phyloP scores from a whole-genome alignment of 2,888 invertebrate genomes.

The Clusia tigrina region DNA sequence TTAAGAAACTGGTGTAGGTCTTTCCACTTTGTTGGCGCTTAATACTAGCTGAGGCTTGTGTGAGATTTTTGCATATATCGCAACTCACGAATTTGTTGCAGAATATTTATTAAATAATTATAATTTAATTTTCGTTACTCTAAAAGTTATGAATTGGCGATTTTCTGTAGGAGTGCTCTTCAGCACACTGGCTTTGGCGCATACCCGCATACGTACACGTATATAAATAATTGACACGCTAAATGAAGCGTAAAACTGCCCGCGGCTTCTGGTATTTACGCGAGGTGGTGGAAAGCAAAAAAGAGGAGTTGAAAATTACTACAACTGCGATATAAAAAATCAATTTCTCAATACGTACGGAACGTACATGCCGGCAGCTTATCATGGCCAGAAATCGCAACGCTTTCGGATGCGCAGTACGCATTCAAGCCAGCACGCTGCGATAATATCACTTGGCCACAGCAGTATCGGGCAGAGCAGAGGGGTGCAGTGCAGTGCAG shows the following conservation, averaged over 20 bases:
- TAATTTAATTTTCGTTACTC: too few species aligned
- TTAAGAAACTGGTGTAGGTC: too few species aligned
- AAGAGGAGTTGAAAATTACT: conserved; percentile 49
- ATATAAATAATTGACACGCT: conserved; percentile 53
- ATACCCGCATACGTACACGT: neutral
- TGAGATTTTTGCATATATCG: too few species aligned
- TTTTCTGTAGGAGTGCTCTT: too few species aligned
- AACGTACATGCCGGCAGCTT: conserved; percentile 47
- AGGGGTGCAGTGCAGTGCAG: neutral
- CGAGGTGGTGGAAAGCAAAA: conserved; percentile 1
- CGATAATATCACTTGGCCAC: conserved; percentile 17
- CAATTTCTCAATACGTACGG: conserved; percentile 54
- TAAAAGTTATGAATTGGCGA: too few species aligned
- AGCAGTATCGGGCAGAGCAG: neutral
- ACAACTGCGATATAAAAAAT: conserved; percentile 58
- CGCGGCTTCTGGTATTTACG: conserved; percentile 53
- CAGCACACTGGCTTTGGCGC: too few species aligned
- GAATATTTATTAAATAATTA: too few species aligned
- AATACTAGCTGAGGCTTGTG: neutral
- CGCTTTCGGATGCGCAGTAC: conserved; percentile 47
- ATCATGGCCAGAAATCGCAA: conserved; percentile 48
- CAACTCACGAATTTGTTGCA: too few species aligned
- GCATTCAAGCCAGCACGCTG: conserved; percentile 32
- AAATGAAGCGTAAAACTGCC: conserved; percentile 57
- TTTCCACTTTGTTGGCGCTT: neutral